Conservation (phyloP, 2,797 vertebrate species). For the Hapalemur alaotrensis region DNA sequence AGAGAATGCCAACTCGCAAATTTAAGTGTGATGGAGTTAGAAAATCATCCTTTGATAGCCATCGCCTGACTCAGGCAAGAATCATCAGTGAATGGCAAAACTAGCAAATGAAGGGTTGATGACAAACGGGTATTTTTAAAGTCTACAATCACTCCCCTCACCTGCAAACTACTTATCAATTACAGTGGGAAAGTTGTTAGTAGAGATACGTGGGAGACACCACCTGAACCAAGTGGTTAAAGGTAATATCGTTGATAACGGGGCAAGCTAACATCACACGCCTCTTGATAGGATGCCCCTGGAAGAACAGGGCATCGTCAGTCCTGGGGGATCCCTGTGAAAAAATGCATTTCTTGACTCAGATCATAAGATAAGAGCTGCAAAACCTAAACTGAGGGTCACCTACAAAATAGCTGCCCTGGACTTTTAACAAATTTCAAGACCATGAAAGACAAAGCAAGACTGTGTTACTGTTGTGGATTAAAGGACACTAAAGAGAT, state of each 20-base stretch:
- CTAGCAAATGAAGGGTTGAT: background rate
- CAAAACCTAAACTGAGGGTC: background rate
- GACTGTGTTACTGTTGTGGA: background rate
- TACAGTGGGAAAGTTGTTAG: background rate
- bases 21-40: background rate
- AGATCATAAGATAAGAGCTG: background rate
- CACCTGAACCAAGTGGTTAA: background rate
- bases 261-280: too few species aligned
- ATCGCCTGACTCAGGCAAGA: background rate
- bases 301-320: fast-evolving
- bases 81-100: background rate
- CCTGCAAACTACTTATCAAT: background rate
- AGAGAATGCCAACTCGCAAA: background rate
- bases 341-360: background rate
- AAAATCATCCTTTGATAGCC: background rate
- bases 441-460: background rate
- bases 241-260: too few species aligned
- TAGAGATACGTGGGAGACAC: background rate
- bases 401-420: background rate
- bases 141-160: background rate
- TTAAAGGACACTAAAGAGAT: background rate
- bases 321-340: fast-evolving
- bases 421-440: background rate
- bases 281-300: background rate
- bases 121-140: background rate